Evolutionary conservation across 2,797 vertebrate genomes (phyloP).

Genomic region (Prunella strophiata): DNA sequence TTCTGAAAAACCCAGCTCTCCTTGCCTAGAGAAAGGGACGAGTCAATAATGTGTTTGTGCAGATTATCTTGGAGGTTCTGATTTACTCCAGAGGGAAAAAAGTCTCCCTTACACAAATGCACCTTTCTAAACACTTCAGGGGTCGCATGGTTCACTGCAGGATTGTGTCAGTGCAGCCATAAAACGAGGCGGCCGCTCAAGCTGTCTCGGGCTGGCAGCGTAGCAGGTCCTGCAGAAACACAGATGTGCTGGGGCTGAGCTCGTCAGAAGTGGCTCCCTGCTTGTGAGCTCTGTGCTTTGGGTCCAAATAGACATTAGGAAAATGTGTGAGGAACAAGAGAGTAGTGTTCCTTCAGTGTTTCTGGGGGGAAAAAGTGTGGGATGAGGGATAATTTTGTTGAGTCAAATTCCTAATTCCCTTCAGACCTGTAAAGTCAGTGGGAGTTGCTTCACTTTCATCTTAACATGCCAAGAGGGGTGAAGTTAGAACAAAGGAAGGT

Average conservation of each 20-base stretch:
- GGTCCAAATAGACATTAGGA: not conserved
- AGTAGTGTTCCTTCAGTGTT: not conserved
- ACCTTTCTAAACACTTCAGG: slow-evolving; percentile 67
- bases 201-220: not conserved
- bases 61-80: slow-evolving; percentile 62
- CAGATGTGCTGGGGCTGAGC: not conserved
- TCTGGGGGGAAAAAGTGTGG: not conserved
- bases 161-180: slow-evolving; percentile 69
- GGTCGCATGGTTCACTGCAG: slow-evolving; percentile 64
- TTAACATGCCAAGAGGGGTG: not conserved
- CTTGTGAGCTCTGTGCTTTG: not conserved
- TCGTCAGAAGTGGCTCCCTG: not conserved
- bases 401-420: slow-evolving; percentile 35
- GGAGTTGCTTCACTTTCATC: slow-evolving; percentile 46
- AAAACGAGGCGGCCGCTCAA: slow-evolving; percentile 40
- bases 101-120: slow-evolving; percentile 47
- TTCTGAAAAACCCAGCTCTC: not conserved
- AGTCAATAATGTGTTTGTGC: not conserved
- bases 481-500: slow-evolving; percentile 30
- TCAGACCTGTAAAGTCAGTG: slow-evolving; percentile 38
- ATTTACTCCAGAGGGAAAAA: slow-evolving; percentile 13
- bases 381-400: not conserved
- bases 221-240: slow-evolving; percentile 37
- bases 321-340: not conserved
- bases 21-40: slow-evolving; percentile 28